A percentile compares a stretch with the other conserved stretches of the same genome.
These are phyloP conservation scores for Zelleria hepariella DNA, from an alignment of 2,888 invertebrate species.

Conservation along the genomic window DNA sequence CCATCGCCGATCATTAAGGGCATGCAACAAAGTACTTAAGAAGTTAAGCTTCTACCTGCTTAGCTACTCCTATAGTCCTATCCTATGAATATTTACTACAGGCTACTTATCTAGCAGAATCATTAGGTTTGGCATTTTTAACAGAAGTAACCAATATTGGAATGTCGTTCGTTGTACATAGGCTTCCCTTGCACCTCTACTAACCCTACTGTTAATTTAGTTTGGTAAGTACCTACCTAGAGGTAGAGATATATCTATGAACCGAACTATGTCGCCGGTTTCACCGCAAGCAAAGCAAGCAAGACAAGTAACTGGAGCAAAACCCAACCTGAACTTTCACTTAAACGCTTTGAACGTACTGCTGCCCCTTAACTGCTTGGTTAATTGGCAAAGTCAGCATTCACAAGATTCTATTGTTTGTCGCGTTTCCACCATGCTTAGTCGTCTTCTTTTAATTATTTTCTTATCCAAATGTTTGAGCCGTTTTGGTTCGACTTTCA, in stretches of 20 bases:
- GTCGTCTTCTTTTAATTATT: background rate
- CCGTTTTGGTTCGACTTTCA: background rate
- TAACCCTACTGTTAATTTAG: too few relatives aligned
- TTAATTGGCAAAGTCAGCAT: background rate
- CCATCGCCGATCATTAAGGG: background rate
- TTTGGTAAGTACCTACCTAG: background rate
- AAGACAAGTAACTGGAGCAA: background rate
- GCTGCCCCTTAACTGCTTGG: background rate
- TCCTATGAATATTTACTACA: too few relatives aligned
- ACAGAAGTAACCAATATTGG: too few relatives aligned
- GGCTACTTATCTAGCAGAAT: too few relatives aligned
- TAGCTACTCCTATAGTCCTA: too few relatives aligned
- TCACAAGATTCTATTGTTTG: background rate
- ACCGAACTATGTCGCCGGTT: background rate
- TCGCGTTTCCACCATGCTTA: background rate
- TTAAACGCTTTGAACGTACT: background rate
- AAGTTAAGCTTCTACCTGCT: too few relatives aligned
- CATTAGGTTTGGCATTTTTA: too few relatives aligned
- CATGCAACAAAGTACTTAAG: background rate
- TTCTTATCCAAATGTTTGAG: background rate
- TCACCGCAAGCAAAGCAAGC: background rate
- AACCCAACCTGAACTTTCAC: background rate
- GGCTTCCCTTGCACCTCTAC: too few relatives aligned
- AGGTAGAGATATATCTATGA: background rate
- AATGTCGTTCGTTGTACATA: too few relatives aligned